Base-by-base conservation (phyloP, 2,113 vertebrate genomes). In the Pipa parva region DNA sequence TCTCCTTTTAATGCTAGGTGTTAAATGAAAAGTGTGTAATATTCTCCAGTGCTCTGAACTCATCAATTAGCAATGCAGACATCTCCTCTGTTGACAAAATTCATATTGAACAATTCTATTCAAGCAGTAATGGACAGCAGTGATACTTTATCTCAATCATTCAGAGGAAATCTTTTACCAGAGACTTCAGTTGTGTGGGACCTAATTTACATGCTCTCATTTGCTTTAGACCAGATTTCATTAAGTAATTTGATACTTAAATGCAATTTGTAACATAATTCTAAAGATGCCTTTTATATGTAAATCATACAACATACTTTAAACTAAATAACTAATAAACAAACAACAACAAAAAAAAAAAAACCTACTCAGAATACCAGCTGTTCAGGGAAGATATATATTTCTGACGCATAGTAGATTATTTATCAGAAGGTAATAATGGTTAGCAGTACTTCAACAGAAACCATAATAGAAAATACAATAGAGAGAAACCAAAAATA, bases 21-120 rank as follows among this genome's bases (percentile, higher is more conserved):
- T 84, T 80, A 80, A 83, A 74, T 81, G 73, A 74, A n/a, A 72
- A 81, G 75, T 63, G 48, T 72, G 36, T 55, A 65, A 1, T 77
- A 75, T 75, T 76, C 79, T 78, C 79, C 75, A 51, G 77, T 77
- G 79, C 75, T 71, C 74, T 62, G 71, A 20, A 0, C 66, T 73
- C 74, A 78, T 76, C 77, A 75, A 67, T 80, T 74, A 81, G 73
- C 74, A 64, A 52, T 4, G 28, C 33, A 1, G 1, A 1, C 0
- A 9, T 71, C 74, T 36, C 56, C 75, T 81, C 76, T 63, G 63
- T 73, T n/a, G 45, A 52, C n/a, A 42, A 18, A 74, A 75, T 66
- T 75, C 0, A 27, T 39, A 71, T 15, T 63, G 50, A 52, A 31
- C 25, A 24, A 33, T 36, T 51, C 17, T 50, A 21, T 55, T n/a